Evolutionary conservation across 2,113 vertebrate genomes (phyloP).

Genomic region (Microtus pennsylvanicus): DNA sequence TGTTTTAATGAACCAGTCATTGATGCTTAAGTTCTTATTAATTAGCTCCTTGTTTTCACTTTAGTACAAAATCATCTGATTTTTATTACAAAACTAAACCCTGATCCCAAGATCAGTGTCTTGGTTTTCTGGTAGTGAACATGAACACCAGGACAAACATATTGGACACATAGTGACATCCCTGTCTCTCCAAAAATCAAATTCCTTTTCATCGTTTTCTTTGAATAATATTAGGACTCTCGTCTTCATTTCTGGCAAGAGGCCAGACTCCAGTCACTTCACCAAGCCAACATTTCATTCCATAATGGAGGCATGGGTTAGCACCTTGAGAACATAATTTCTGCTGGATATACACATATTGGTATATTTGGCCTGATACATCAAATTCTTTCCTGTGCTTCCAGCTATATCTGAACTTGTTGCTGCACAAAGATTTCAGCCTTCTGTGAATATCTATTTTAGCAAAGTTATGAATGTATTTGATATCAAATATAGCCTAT

Average conservation of each 20-base stretch:
- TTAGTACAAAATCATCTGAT: background rate
- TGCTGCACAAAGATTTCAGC: background rate
- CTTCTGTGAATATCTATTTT: background rate
- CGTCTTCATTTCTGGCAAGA: background rate
- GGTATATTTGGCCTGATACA: background rate
- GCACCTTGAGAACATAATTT: background rate
- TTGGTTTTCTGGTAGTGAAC: background rate
- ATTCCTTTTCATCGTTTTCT: background rate
- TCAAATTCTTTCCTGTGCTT: background rate
- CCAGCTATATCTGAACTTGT: background rate
- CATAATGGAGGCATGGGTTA: background rate
- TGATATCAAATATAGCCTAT: background rate
- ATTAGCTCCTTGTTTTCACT: background rate
- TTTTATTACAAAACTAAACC: background rate
- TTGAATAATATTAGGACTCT: background rate
- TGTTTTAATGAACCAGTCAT: background rate
- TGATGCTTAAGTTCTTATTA: background rate
- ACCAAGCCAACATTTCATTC: background rate
- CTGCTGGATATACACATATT: background rate
- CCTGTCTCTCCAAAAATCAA: conserved; percentile 14
- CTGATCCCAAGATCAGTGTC: background rate
- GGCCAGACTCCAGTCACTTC: background rate
- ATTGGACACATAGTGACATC: background rate
- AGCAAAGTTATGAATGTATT: background rate
- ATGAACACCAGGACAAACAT: background rate